Percentiles rank a stretch among this genome's conserved stretches.
phyloP scores from a whole-genome alignment of 1,140 invertebrate species.

The Aphidius gifuensis region DNA sequence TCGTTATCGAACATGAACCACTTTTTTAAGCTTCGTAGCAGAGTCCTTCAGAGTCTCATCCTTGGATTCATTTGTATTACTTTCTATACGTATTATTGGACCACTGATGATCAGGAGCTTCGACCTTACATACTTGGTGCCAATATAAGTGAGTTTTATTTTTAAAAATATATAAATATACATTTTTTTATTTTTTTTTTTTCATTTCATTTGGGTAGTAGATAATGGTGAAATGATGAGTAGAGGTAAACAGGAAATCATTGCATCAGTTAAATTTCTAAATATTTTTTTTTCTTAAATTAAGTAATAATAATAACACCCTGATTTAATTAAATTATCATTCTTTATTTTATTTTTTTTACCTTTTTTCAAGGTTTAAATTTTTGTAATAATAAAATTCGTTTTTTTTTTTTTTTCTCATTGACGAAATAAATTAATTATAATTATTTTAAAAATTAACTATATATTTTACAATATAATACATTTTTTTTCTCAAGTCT shows the following conservation, averaged over 20 bases:
- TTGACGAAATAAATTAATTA: no score
- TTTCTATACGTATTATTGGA: conserved; percentile 50
- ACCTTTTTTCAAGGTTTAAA: no score
- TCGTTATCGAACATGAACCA: conserved; percentile 38
- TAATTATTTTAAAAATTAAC: no score
- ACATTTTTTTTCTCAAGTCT: no score
- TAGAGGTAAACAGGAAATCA: not conserved
- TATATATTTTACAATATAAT: no score
- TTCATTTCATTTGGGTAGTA: not conserved
- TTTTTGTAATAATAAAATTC: no score
- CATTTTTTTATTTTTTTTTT: not conserved
- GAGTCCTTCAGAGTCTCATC: conserved; percentile 43
- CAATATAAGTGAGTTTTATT: conserved; percentile 40
- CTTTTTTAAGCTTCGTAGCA: conserved; percentile 46
- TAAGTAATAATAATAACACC: not conserved
- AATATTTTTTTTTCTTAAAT: not conserved
- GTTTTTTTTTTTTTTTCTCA: no score
- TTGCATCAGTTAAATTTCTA: no score
- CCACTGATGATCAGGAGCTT: conserved; percentile 38
- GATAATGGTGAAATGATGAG: not conserved
- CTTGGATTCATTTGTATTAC: conserved; percentile 44
- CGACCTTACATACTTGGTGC: conserved; percentile 29
- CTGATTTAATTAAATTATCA: no score
- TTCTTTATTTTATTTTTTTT: no score
- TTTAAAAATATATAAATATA: not conserved